phyloP scores from a whole-genome alignment of 2,113 vertebrate genomes.

The Ptyas mucosa region DNA sequence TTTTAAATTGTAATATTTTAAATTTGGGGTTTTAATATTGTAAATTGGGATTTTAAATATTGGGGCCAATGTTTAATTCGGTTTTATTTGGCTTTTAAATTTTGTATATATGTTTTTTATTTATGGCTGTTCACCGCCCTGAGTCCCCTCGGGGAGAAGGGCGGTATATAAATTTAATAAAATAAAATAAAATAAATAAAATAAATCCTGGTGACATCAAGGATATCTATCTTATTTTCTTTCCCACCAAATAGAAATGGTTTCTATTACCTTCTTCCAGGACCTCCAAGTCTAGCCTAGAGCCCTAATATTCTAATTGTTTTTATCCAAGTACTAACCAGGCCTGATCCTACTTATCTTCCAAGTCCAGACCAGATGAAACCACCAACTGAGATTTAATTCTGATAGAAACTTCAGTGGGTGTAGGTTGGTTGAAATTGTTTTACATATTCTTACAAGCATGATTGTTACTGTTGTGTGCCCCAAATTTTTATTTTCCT shows the following conservation, averaged over 20 bases:
- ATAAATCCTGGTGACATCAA: background rate
- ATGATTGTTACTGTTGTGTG: background rate
- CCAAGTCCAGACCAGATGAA: background rate
- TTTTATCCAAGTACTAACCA: background rate
- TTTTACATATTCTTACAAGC: background rate
- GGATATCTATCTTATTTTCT: background rate
- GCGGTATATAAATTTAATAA: too few relatives aligned
- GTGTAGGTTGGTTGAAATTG: background rate
- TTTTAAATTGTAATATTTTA: too few relatives aligned
- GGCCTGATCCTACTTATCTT: background rate
- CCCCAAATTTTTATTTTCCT: background rate
- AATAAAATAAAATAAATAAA: too few relatives aligned
- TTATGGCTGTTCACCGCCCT: too few relatives aligned
- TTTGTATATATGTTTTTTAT: too few relatives aligned
- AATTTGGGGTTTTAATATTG: too few relatives aligned
- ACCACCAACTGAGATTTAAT: background rate
- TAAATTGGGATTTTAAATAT: too few relatives aligned
- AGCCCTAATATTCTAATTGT: background rate
- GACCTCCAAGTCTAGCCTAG: background rate
- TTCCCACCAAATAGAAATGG: background rate
- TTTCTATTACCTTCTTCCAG: background rate
- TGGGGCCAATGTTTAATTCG: too few relatives aligned
- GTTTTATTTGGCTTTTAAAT: too few relatives aligned
- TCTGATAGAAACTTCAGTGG: background rate
- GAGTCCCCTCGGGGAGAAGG: too few relatives aligned